Evolutionary conservation across 2,888 invertebrate genomes (phyloP), one percentile per base, ranked within the genome.

Genomic region (Hermaeophaga mercurialis): DNA sequence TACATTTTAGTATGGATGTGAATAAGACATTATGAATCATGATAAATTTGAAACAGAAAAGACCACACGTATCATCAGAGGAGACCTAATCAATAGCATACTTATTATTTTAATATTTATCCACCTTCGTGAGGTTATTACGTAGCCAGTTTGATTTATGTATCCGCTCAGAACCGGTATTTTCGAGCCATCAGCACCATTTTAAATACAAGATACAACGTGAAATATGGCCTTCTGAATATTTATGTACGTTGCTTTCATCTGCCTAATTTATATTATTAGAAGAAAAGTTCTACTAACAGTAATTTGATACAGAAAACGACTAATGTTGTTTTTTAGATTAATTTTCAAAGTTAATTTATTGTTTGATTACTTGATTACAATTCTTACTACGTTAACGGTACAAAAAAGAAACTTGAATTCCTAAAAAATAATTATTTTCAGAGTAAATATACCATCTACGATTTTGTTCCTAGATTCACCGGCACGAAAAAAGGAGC

Each of bases 151-250:
- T 60, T 72, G 71, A 73, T 73, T 73, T 73, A 73, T 73, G 70
- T 63, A 66, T 73, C 73, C 73, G 71, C 64, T 69, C 66, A 64
- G 67, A 71, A 73, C 73, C 69, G 66, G 70, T 72, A 70, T 66
- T 73, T 73, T 72, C 67, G 69, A 66, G 66, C 70, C 71, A 73
- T 73, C 73, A 71, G 66, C 67, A 65, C 69, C 68, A 71, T 73
- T 72, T 71, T 70, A 72, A 70, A 70, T 64, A 66, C 66, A 65
- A 67, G 66, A 70, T 70, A 68, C 38, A 34, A 47, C 65, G 64
- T 67, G 63, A 68, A 66, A 65, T 68, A 67, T 66, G 56, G 55
- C 66, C 60, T 59, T 62, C 56, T 66, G 68, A 67, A 70, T 70
- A 69, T 70, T 70, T 69, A 70, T 69, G 65, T 58, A 28, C 53